Evolutionary conservation across 2,113 vertebrate genomes (phyloP).

Genomic region (Etheostoma spectabile): DNA sequence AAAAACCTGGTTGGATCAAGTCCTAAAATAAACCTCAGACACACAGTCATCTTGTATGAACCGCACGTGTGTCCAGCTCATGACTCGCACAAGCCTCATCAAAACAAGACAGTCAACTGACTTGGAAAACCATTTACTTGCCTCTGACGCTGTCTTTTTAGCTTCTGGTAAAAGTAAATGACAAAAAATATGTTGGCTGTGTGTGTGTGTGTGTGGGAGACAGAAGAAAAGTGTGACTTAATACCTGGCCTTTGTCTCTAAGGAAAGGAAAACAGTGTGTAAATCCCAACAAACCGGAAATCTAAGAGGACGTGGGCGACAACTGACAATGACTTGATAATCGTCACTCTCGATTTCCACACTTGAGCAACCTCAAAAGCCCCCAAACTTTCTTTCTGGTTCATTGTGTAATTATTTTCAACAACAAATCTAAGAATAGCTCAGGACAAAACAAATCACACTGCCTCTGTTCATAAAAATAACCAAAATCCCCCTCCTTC

Average conservation of each 20-base stretch:
- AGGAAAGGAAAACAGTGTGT: conserved; percentile 16
- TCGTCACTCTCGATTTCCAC: conserved; percentile 57
- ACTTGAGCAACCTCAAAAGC: conserved; percentile 42
- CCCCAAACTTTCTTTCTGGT: conserved; percentile 24
- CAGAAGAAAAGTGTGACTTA: conserved; percentile 59
- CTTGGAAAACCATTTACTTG: not conserved
- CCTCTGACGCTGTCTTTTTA: not conserved
- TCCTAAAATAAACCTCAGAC: conserved; percentile 48
- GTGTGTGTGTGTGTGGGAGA: not conserved
- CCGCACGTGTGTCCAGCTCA: conserved; percentile 32
- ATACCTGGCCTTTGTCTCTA: conserved; percentile 1
- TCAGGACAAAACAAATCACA: not conserved
- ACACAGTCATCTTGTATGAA: conserved; percentile 36
- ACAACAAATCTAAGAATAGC: not conserved
- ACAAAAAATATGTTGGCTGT: conserved; percentile 36
- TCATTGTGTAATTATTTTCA: not conserved
- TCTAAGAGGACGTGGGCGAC: conserved; percentile 29
- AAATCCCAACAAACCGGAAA: conserved; percentile 42
- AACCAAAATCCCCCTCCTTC: conserved; percentile 48
- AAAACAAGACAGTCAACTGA: conserved; percentile 35
- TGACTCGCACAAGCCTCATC: conserved; percentile 42
- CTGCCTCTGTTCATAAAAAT: conserved; percentile 11
- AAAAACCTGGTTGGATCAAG: conserved; percentile 15
- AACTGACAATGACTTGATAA: not conserved
- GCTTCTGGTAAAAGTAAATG: conserved; percentile 55